A percentile compares a stretch with the other conserved stretches of the same genome.
phyloP scores from a whole-genome alignment of 2,888 invertebrate genomes.

The Phragmatobia fuliginosa region DNA sequence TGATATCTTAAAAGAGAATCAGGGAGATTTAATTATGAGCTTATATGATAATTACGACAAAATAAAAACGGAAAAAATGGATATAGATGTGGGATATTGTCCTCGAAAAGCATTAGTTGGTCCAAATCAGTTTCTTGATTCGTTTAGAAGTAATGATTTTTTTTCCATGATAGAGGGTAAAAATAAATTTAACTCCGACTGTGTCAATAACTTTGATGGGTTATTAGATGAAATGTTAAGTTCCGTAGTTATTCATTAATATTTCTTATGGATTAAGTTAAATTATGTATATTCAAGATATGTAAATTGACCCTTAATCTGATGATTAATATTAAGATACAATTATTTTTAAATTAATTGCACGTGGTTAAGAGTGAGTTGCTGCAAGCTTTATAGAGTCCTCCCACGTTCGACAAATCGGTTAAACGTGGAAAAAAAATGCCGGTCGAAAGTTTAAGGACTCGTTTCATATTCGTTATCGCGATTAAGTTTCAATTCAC shows the following conservation, averaged over 20 bases:
- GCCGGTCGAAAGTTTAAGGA: too few relatives aligned
- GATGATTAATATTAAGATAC: too few relatives aligned
- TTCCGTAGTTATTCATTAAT: slow-evolving; percentile 17
- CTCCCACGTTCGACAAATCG: too few relatives aligned
- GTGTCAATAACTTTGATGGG: slow-evolving; percentile 76
- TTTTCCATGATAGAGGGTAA: slow-evolving; percentile 83
- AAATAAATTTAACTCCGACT: slow-evolving; percentile 85
- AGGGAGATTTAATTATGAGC: slow-evolving; percentile 83
- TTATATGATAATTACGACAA: slow-evolving; percentile 75
- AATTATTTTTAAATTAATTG: too few relatives aligned
- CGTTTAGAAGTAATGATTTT: slow-evolving; percentile 76
- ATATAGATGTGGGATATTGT: slow-evolving; percentile 25
- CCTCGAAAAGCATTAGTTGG: slow-evolving; percentile 36
- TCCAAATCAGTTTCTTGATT: slow-evolving; percentile 58
- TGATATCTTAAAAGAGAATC: slow-evolving; percentile 84
- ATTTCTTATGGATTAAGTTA: neutral
- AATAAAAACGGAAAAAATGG: slow-evolving; percentile 27
- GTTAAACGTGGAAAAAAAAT: too few relatives aligned
- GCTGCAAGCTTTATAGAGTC: too few relatives aligned
- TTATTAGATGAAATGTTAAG: slow-evolving; percentile 52
- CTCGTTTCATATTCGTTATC: neutral
- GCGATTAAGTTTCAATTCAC: neutral
- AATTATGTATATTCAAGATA: too few relatives aligned
- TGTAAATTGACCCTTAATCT: too few relatives aligned
- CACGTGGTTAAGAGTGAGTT: too few relatives aligned